Conservation (phyloP, 2,888 invertebrate genomes). For the Acrobeloides nanus region DNA sequence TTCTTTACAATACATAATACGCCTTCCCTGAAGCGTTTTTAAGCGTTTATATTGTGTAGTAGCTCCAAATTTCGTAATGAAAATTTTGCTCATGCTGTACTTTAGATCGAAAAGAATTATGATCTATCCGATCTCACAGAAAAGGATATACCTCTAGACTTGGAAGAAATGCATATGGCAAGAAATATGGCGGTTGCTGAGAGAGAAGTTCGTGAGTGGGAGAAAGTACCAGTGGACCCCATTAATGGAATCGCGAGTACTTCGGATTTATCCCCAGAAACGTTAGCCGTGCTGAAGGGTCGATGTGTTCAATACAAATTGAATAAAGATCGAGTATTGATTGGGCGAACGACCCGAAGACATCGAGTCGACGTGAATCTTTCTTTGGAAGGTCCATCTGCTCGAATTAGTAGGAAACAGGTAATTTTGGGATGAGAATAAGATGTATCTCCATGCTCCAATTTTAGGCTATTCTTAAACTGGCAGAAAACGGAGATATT, state of each 20-base stretch:
- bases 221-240: constrained; percentile 22
- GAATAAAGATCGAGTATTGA: constrained; percentile 21
- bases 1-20: no score
- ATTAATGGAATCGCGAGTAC: constrained; percentile 19
- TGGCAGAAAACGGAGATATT: constrained; percentile 73
- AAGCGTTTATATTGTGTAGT: no score
- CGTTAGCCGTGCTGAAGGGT: constrained; percentile 34
- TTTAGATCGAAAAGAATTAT: constrained; percentile 19
- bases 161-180: constrained; percentile 19
- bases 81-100: constrained; percentile 5
- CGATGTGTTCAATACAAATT: constrained; percentile 30
- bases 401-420: constrained; percentile 23
- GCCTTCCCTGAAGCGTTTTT: no score
- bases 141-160: constrained; percentile 15
- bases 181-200: constrained; percentile 16
- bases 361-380: constrained; percentile 42
- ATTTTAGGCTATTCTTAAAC: constrained; percentile 16
- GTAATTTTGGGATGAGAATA: constrained; percentile 2
- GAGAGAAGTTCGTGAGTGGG: constrained; percentile 19
- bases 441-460: background rate
- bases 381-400: constrained; percentile 34
- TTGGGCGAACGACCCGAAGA: constrained; percentile 25
- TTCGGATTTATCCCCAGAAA: constrained; percentile 18
- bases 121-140: constrained; percentile 18
- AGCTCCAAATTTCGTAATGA: no score